Base-by-base conservation (phyloP, 1,140 invertebrate species). In the Metaphire vulgaris region DNA sequence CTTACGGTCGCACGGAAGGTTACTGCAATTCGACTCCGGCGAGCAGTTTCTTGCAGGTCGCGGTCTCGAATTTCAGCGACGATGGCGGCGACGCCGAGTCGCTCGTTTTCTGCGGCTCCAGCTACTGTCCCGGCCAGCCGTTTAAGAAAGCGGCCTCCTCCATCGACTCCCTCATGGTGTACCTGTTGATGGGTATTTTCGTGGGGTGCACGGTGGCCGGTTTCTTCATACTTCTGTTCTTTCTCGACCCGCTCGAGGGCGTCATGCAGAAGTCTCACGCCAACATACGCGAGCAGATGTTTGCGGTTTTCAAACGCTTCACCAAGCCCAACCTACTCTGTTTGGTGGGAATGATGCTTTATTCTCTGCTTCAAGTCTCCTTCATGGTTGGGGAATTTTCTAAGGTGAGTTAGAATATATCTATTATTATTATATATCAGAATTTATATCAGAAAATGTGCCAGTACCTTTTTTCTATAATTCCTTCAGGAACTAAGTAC, bases 131-230 rank as follows among this genome's bases (percentile, higher is more conserved):
- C 1, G 72, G 72, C 1, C 1, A 73, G 2, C 0, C 33, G 0
- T 12, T 64, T 1, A 29, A 14, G 16, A 73, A 29, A n/a, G 16
- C 41, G 15, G 28, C 32, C 31, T 32, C 41, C 15, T 15, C 33
- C 1, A n/a, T 74, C 14, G 80, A 80, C 1, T 34, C n/a, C 0
- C 70, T 68, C 21, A 80, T 79, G 0, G 76, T 79, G 26, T 83
- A 81, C 73, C 79, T 80, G 2, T 72, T 84, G 31, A 75, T 82
- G 15, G 81, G 80, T 32, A 78, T 81, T n/a, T 84, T 79, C 75
- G 76, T 80, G 32, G 71, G 78, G 0, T 78, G 78, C 66, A 79
- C 80, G 6, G 69, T 81, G 1, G 26, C 80, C 26, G 77, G 81
- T 30, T 72, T 84, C 21, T 31, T 80, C 65, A 80, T 82, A 32